These are phyloP conservation scores for Ptilorrhoa leucosticta DNA, from an alignment of 2,113 vertebrate genomes.

Conservation along the genomic window DNA sequence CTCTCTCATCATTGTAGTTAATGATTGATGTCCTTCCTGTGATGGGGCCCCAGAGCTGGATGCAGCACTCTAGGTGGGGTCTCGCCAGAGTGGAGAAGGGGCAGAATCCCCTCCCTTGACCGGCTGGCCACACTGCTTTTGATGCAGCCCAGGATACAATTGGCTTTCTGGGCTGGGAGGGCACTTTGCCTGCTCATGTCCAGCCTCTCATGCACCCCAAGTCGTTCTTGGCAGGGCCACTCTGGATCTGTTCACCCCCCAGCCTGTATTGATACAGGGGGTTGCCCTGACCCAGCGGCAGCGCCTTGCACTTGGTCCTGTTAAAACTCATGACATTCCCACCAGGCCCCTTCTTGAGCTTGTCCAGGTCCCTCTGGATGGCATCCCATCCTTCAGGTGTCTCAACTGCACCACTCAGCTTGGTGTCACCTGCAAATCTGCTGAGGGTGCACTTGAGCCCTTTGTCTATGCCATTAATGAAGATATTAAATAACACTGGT, in stretches of 20 bases:
- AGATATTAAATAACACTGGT: not conserved
- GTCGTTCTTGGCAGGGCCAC: not conserved
- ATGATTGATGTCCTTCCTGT: not conserved
- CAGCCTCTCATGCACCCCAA: not conserved
- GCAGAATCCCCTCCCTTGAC: not conserved
- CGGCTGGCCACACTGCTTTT: not conserved
- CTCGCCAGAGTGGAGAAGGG: not conserved
- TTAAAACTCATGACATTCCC: not conserved
- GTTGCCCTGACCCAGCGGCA: not conserved
- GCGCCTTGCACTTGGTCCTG: not conserved
- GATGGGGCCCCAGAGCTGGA: not conserved
- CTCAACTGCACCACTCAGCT: not conserved
- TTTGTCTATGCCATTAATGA: not conserved
- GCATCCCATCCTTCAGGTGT: not conserved
- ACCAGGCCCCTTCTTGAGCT: not conserved
- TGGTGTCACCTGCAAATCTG: not conserved
- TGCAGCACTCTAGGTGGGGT: not conserved
- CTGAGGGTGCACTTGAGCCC: fast-evolving
- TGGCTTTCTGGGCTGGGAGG: not conserved
- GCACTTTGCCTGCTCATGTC: not conserved
- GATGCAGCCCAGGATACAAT: not conserved
- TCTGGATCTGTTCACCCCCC: not conserved
- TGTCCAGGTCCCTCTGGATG: not conserved
- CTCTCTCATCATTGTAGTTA: not conserved
- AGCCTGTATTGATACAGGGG: not conserved